Base-by-base conservation (phyloP, 2,797 vertebrate species). In the Sebastes umbrosus region DNA sequence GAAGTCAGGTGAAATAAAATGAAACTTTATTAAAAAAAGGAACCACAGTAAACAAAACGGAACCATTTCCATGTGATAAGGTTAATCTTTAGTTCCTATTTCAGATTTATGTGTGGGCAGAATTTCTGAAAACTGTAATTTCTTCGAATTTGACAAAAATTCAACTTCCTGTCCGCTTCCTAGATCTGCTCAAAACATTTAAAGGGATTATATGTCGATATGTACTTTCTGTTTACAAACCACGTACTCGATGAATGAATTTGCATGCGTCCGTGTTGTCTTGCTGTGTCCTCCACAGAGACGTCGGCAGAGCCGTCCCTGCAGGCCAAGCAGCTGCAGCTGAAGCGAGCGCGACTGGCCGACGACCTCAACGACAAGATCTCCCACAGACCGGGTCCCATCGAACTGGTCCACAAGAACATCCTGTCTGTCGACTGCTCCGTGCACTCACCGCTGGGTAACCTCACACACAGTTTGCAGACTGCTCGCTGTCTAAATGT, bases 281-380 rank as follows among this genome's bases (percentile, higher is more conserved):
- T 5, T 31, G 52, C 57, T 71, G 54, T 64, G 29, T 39, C 62
- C 67, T 32, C 57, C 25, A 18, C 92, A 94, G 94, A 94, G 89
- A 95, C 95, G 2, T 95, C 92, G 0, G 95, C 93, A 7, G 96
- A 96, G 85, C 95, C 95, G 6, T 95, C 95, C 25, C 92, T 96
- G 67, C 96, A 96, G 90, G 96, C 95, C 85, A 99, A 97, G 87
- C 98, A 99, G 95, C 94, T 99, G 93, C 97, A 97, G 94, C 94
- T 99, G 80, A 99, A 99, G 93, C 93, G 97, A 89, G 98, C 98
- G 10, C 96, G 98, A 4, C 93, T 99, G 85, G 97, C 98, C 0
- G 97, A 98, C 74, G 97, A 99, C 92, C 97, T 99, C 90, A 99
- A 99, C 2, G 98, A 99, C 90, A 99, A 99, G 95, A 97, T 99